A percentile compares a stretch with the other conserved stretches of the same genome.
Evolutionary conservation across 2,113 vertebrate species (phyloP).

Genomic region (Rattus rattus): DNA sequence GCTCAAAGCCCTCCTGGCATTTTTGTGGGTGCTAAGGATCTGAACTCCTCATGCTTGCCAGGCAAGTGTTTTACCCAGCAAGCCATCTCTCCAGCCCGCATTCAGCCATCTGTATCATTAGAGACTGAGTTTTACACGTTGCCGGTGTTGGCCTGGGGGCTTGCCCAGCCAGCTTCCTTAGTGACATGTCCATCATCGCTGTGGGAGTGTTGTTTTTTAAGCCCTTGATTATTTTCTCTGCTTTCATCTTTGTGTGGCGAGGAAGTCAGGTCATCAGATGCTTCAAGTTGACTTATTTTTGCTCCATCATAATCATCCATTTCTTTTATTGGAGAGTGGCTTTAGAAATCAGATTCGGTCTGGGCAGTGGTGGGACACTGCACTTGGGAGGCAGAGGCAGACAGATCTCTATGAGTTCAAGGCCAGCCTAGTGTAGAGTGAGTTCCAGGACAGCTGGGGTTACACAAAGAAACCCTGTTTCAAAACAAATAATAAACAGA

Average conservation of each 20-base stretch:
- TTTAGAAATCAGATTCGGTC: neutral
- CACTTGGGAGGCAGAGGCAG: neutral
- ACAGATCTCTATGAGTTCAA: neutral
- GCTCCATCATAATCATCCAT: neutral
- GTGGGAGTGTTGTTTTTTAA: neutral
- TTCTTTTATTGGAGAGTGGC: neutral
- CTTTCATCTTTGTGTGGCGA: neutral
- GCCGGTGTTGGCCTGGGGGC: neutral
- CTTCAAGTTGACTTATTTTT: neutral
- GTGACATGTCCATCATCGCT: neutral
- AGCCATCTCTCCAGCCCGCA: neutral
- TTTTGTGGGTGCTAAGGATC: neutral
- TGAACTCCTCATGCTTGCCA: neutral
- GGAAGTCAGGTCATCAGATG: neutral
- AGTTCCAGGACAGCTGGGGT: neutral
- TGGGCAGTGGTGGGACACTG: neutral
- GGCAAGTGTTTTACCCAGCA: no score
- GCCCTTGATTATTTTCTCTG: constrained; percentile 2
- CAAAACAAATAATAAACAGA: neutral
- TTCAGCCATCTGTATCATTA: neutral
- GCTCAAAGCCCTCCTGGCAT: neutral
- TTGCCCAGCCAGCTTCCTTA: neutral
- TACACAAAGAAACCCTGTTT: neutral
- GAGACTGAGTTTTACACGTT: neutral
- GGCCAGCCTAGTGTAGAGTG: neutral